Evolutionary conservation across 2,888 invertebrate genomes (phyloP).

Genomic region (Drosophila atroscutellata): DNA sequence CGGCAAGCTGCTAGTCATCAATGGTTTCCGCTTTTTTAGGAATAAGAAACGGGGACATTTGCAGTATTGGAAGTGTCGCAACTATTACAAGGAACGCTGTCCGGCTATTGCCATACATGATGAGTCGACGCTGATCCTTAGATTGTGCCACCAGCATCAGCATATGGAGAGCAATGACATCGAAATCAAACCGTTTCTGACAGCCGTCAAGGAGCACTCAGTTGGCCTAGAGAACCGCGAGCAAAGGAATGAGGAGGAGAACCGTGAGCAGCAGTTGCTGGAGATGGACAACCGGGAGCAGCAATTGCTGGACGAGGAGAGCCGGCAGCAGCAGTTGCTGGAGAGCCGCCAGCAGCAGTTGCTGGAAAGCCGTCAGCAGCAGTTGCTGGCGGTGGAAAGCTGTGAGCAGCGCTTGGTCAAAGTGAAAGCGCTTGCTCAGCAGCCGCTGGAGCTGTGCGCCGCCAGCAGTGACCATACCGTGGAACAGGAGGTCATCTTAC

Average conservation of each 20-base stretch:
- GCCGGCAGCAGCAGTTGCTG: neutral
- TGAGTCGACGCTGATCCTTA: constrained; percentile 82
- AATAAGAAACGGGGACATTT: constrained; percentile 84
- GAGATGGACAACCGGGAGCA: neutral
- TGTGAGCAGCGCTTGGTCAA: constrained; percentile 5
- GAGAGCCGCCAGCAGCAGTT: neutral
- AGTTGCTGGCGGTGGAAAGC: neutral
- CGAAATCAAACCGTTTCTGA: constrained; percentile 80
- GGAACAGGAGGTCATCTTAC: neutral
- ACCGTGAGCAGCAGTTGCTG: neutral
- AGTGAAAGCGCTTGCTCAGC: constrained; percentile 1
- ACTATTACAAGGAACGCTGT: constrained; percentile 85
- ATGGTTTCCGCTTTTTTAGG: constrained; percentile 85
- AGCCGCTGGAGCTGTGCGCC: neutral
- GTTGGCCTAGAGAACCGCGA: constrained; percentile 4
- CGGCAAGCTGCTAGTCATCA: constrained; percentile 84
- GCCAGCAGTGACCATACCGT: constrained; percentile 1
- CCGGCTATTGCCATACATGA: constrained; percentile 85
- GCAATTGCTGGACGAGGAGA: neutral
- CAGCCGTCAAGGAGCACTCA: constrained; percentile 30
- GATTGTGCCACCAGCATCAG: constrained; percentile 84
- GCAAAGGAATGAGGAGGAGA: constrained; percentile 4
- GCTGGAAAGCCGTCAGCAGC: constrained; percentile 5
- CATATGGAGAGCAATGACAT: constrained; percentile 83
- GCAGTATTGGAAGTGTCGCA: constrained; percentile 85